phyloP scores from a whole-genome alignment of 2,797 vertebrate genomes.

The Astyanax mexicanus region DNA sequence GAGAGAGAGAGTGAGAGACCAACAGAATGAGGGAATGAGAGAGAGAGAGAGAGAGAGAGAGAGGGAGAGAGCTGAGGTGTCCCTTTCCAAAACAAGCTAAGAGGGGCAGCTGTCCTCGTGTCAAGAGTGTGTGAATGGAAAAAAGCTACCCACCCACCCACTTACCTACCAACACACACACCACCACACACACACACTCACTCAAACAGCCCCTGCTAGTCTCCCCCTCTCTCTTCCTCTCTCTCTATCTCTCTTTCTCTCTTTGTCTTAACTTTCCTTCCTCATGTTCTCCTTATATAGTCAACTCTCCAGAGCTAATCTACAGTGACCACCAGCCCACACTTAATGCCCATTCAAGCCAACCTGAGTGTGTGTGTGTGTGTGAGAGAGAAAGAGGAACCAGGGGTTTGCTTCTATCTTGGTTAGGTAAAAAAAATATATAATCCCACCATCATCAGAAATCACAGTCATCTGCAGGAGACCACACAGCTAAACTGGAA shows the following conservation, averaged over 20 bases:
- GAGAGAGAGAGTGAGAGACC: background rate
- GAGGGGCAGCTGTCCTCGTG: slow-evolving; percentile 43
- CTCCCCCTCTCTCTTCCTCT: slow-evolving; percentile 35
- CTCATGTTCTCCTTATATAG: slow-evolving; percentile 53
- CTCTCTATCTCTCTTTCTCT: slow-evolving; percentile 6
- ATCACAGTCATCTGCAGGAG: slow-evolving; percentile 50
- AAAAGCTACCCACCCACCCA: too few species aligned
- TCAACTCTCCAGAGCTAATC: background rate
- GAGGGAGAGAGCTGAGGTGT: slow-evolving; percentile 14
- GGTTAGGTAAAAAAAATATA: slow-evolving; percentile 73
- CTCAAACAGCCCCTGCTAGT: slow-evolving; percentile 29
- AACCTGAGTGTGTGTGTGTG: background rate
- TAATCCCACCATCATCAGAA: slow-evolving; percentile 65
- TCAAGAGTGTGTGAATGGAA: slow-evolving; percentile 37
- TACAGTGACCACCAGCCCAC: background rate
- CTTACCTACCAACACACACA: too few species aligned
- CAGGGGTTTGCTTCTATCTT: slow-evolving; percentile 58
- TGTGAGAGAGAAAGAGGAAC: slow-evolving; percentile 21
- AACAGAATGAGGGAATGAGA: too few species aligned
- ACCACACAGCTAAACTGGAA: slow-evolving; percentile 67
- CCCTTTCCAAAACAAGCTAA: slow-evolving; percentile 38
- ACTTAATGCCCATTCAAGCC: slow-evolving; percentile 60
- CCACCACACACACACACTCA: slow-evolving; percentile 51
- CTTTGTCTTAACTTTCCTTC: slow-evolving; percentile 48
- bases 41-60: slow-evolving; percentile 6